Percentiles rank a stretch among this genome's conserved stretches.
phyloP scores from a whole-genome alignment of 2,888 invertebrate genomes.

The Mylabris sibirica region DNA sequence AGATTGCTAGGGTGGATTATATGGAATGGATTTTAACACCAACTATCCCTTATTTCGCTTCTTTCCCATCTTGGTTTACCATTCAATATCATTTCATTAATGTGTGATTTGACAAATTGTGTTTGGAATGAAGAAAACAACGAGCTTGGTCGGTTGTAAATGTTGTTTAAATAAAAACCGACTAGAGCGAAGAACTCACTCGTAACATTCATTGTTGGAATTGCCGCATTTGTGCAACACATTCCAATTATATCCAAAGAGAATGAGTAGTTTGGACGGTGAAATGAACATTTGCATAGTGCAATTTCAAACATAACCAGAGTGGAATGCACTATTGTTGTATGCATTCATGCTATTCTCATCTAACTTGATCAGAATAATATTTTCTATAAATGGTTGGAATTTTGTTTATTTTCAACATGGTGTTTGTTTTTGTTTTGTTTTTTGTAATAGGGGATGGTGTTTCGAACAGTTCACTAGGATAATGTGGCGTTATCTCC shows the following conservation, averaged over 20 bases:
- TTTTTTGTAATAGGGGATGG: slow-evolving; percentile 21
- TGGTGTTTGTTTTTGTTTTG: slow-evolving; percentile 19
- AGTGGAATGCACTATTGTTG: neutral
- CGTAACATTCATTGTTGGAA: slow-evolving; percentile 49
- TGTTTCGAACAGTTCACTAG: slow-evolving; percentile 45
- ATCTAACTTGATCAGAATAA: slow-evolving; percentile 14
- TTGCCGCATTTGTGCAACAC: slow-evolving; percentile 49
- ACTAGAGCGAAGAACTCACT: slow-evolving; percentile 46
- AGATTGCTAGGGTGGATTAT: slow-evolving; percentile 50
- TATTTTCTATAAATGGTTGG: neutral
- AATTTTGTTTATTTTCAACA: slow-evolving; percentile 8
- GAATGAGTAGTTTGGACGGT: slow-evolving; percentile 52
- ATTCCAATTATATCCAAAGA: slow-evolving; percentile 55
- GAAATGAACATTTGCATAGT: slow-evolving; percentile 54
- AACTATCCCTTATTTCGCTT: neutral
- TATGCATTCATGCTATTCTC: slow-evolving; percentile 13
- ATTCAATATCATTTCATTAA: no score
- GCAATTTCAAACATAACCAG: slow-evolving; percentile 46
- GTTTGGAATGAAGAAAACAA: neutral
- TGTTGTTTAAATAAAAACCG: neutral
- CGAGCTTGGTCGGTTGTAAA: neutral
- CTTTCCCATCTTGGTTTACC: no score
- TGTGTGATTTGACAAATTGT: no score
- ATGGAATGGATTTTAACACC: slow-evolving; percentile 34
- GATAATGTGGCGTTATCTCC: slow-evolving; percentile 58